Evolutionary conservation across 92 coral and sea anemone species (phyloP), one percentile per base, ranked within the genome.

Genomic region (Blastomussa wellsi): DNA sequence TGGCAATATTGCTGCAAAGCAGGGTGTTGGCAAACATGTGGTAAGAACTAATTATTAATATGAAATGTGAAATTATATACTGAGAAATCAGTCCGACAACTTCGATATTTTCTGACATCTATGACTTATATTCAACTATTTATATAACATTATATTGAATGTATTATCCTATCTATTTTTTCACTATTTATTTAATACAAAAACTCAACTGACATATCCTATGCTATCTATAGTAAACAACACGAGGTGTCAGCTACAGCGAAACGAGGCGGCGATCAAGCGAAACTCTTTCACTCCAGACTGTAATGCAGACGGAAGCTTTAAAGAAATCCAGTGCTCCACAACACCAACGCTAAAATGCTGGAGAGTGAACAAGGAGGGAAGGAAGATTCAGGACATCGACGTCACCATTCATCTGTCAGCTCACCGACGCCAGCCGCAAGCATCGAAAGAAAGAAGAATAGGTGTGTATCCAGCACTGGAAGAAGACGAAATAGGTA

Each of bases 331-430:
- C 48, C 98, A 96, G 59, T 96, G 99, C 74, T 77, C 48, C 14
- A 79, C 64, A 14, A 51, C 33, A 13, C 78, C 82, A 4, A 5
- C 29, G 19, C 22, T 82, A 0, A 75, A 60, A 17, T 96, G 99
- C 81, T 94, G 99, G 99, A 68, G 81, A n/a, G 99, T 96, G 22
- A 92, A 94, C 86, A 82, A n/a, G 20, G 80, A 82, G 6, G 99
- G 99, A 20, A 57, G 83, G 4, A 88, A 68, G 78, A 65, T 92
- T 1, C 78, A 87, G 14, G 80, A 84, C 31, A 70, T 66, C 38
- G 90, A 57, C 28, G 91, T 80, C 71, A 70, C 77, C 11, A 87
- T 88, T 15, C 77, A 78, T 9, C 19, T 75, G 33, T 28, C 64
- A 10, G 44, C 73, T 60, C 39, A 20, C 37, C 51, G 19, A 29